Evolutionary conservation across 1,140 invertebrate genomes (phyloP), one percentile per base, ranked within the genome.

Genomic region (Meloidogyne chitwoodi): DNA sequence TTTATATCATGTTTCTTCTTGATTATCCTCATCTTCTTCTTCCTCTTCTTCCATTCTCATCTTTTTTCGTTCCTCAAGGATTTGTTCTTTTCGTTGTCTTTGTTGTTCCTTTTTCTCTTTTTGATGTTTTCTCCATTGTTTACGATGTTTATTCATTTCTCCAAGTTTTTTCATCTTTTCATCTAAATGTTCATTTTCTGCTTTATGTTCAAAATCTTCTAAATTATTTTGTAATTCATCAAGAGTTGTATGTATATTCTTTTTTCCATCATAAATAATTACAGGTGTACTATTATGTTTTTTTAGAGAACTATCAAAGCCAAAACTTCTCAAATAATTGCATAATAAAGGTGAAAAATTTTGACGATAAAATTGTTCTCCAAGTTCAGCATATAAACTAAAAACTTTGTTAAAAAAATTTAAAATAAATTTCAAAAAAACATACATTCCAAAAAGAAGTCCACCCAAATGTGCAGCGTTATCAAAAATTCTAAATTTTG

Each of bases 391-490:
- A 66, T 76, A 76, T 4, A 24, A 34, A 24, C 75, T 76, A 3
- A 48, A 76, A 76, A 73, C 41, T 34, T 68, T 16, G 10, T 75
- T 6, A 48, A 22, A 24, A 27, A n/a, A 12, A 22, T 22, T 16
- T 75, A 48, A 27, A n/a, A 29, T 14, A 24, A 14, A 79, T 27
- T 27, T 22, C 5, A 27, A 77, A 22, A 31, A 19, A n/a, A 61
- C 81, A 64, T 67, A 81, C 80, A 83, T 11, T 79, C 95, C 95
- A 90, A 92, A 94, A 61, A 94, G 83, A 56, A 93, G 92, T 69
- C 95, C 95, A 67, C 94, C 94, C 80, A 98, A 91, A 92, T 98
- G 96, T 34, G 94, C 95, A n/a, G 95, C 94, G 90, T 98, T 95
- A 87, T 98, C 96, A 87, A 98, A 93, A 76, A 94, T 91, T 87